These are phyloP conservation scores for Leptinotarsa rubiginosa DNA, from an alignment of 2,888 invertebrate species.

Conservation along the genomic window DNA sequence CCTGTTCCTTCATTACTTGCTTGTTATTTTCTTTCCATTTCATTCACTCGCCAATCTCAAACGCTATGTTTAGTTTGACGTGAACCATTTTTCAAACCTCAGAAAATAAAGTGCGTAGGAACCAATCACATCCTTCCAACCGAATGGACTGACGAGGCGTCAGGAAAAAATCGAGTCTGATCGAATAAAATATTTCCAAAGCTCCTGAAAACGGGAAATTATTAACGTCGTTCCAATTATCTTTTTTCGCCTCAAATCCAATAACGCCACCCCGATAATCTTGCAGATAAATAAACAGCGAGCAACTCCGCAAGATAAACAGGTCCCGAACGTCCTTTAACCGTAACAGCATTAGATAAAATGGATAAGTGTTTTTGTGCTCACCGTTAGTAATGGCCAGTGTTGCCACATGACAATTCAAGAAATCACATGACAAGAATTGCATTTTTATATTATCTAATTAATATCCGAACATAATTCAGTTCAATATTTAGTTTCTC, in stretches of 20 bases:
- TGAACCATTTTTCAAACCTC: no score
- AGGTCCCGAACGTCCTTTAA: slow-evolving; percentile 3
- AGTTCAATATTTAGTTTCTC: no score
- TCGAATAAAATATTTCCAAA: not conserved
- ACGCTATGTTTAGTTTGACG: no score
- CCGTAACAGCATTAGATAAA: slow-evolving; percentile 12
- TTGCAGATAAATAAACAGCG: slow-evolving; percentile 17
- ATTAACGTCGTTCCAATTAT: not conserved
- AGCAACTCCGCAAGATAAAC: slow-evolving; percentile 11
- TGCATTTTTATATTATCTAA: no score
- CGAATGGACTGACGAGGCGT: not conserved
- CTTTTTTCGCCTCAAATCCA: not conserved
- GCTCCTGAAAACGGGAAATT: not conserved
- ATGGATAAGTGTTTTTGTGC: slow-evolving; percentile 11
- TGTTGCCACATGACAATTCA: no score
- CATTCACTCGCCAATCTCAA: no score
- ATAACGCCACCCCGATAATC: slow-evolving; percentile 11
- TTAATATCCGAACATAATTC: no score
- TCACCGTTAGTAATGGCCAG: not conserved
- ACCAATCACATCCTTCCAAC: not conserved
- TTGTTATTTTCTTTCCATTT: no score
- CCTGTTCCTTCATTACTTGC: no score
- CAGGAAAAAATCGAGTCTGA: not conserved
- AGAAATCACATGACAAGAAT: no score
- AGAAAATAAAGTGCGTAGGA: no score